phyloP scores from a whole-genome alignment of 2,888 invertebrate species.

The Synergus itoensis region DNA sequence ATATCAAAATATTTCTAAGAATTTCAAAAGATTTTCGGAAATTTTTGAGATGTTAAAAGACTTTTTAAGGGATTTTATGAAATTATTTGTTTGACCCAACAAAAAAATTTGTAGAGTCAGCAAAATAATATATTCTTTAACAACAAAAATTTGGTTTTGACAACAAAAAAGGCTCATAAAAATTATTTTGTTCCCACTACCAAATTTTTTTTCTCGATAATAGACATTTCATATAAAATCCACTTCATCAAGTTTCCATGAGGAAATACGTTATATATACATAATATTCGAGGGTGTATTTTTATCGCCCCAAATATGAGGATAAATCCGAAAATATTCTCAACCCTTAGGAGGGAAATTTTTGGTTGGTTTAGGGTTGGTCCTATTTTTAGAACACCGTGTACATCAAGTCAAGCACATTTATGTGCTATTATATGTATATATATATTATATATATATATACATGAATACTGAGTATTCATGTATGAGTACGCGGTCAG shows the following conservation, averaged over 20 bases:
- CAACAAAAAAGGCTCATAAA: no score
- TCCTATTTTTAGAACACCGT: conserved; percentile 11
- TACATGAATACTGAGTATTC: not conserved
- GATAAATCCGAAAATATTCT: not conserved
- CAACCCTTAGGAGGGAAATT: not conserved
- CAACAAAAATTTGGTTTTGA: no score
- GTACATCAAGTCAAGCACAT: conserved; percentile 14
- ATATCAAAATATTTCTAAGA: no score
- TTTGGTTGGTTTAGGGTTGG: not conserved
- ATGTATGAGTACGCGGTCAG: conserved; percentile 49
- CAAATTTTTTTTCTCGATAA: no score
- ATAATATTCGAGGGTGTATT: not conserved
- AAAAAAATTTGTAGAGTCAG: no score
- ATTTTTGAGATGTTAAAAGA: no score
- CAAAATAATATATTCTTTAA: no score
- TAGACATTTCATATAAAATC: not conserved
- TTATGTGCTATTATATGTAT: not conserved
- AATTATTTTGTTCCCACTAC: no score
- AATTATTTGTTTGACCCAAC: no score
- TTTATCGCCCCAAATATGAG: not conserved
- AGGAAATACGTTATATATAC: not conserved
- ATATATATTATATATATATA: no score
- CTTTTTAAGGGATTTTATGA: no score
- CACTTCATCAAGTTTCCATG: not conserved
- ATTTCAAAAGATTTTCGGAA: no score